A percentile compares a stretch with the other conserved stretches of the same genome.
These are phyloP conservation scores for Hydrotaea cyrtoneurina DNA, from an alignment of 2,888 invertebrate genomes.

Conservation along the genomic window DNA sequence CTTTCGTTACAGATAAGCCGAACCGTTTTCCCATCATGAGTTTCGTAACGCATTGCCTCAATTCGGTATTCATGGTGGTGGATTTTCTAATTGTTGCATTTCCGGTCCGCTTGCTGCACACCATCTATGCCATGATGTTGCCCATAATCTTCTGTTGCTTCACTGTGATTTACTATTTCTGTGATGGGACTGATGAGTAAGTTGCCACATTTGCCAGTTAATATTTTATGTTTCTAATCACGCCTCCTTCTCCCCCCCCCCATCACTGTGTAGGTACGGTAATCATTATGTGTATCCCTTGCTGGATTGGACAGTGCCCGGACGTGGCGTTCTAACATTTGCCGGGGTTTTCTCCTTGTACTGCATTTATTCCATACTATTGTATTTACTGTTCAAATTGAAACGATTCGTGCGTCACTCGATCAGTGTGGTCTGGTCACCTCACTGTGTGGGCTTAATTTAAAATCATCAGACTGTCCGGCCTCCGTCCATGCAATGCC, in stretches of 20 bases:
- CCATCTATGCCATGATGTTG: slow-evolving; percentile 84
- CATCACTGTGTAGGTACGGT: slow-evolving; percentile 80
- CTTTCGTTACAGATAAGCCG: slow-evolving; percentile 82
- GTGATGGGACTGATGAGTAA: slow-evolving; percentile 84
- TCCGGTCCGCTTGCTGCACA: slow-evolving; percentile 86
- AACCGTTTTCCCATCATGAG: slow-evolving; percentile 85
- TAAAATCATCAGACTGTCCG: slow-evolving; percentile 53
- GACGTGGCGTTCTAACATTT: slow-evolving; percentile 78
- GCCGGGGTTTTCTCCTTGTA: slow-evolving; percentile 76
- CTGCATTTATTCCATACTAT: slow-evolving; percentile 73
- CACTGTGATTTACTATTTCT: slow-evolving; percentile 83
- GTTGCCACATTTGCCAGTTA: slow-evolving; percentile 69
- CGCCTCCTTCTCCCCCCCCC: background rate
- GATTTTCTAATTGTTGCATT: slow-evolving; percentile 88
- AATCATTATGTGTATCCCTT: slow-evolving; percentile 87
- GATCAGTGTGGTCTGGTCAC: slow-evolving; percentile 74
- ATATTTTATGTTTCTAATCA: slow-evolving; percentile 31
- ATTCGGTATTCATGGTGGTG: slow-evolving; percentile 87
- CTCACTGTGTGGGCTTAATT: slow-evolving; percentile 75
- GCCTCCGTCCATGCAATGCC: background rate
- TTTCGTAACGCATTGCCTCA: slow-evolving; percentile 87
- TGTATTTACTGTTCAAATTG: slow-evolving; percentile 75
- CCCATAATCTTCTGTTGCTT: slow-evolving; percentile 83
- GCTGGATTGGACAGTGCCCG: slow-evolving; percentile 88
- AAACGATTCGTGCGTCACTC: slow-evolving; percentile 75